A percentile compares a stretch with the other conserved stretches of the same genome.
Evolutionary conservation across 2,113 vertebrate species (phyloP).

Genomic region (Sinocyclocheilus anophthalmus): DNA sequence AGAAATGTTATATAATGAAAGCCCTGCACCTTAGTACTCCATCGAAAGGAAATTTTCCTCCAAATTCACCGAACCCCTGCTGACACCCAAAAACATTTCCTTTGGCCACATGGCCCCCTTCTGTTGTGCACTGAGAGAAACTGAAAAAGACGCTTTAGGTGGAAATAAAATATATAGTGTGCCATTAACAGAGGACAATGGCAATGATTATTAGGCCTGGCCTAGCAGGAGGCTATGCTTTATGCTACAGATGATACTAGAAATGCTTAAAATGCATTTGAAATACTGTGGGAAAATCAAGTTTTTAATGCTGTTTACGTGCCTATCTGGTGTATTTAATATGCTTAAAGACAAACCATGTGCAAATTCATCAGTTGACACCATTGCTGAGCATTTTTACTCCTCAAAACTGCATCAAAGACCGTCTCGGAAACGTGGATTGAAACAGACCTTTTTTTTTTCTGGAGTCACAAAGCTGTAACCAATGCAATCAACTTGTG

Average conservation of each 20-base stretch:
- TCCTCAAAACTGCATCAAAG: not conserved
- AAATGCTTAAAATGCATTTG: slow-evolving; percentile 68
- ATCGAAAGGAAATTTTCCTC: not conserved
- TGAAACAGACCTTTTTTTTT: not conserved
- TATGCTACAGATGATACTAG: slow-evolving; percentile 39
- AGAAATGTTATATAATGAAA: not conserved
- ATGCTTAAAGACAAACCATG: not conserved
- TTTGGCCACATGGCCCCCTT: slow-evolving; percentile 34
- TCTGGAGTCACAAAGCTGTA: not conserved
- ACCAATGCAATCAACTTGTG: not conserved
- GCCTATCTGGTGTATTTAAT: not conserved
- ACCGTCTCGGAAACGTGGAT: no score
- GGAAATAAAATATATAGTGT: slow-evolving; percentile 48
- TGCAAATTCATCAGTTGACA: not conserved
- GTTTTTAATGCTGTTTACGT: not conserved
- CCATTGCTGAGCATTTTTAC: not conserved
- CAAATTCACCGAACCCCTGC: slow-evolving; percentile 21
- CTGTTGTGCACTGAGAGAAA: slow-evolving; percentile 45
- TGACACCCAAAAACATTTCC: slow-evolving; percentile 43
- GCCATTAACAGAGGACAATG: slow-evolving; percentile 42
- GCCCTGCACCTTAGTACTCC: not conserved
- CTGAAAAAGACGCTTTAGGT: slow-evolving; percentile 12
- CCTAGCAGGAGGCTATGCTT: slow-evolving; percentile 57
- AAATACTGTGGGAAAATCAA: slow-evolving; percentile 80
- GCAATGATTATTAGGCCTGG: slow-evolving; percentile 54